Percentiles rank a stretch among this genome's conserved stretches.
These are phyloP conservation scores for Erpobdella octoculata DNA, from an alignment of 2,888 invertebrate species.

Conservation along the genomic window DNA sequence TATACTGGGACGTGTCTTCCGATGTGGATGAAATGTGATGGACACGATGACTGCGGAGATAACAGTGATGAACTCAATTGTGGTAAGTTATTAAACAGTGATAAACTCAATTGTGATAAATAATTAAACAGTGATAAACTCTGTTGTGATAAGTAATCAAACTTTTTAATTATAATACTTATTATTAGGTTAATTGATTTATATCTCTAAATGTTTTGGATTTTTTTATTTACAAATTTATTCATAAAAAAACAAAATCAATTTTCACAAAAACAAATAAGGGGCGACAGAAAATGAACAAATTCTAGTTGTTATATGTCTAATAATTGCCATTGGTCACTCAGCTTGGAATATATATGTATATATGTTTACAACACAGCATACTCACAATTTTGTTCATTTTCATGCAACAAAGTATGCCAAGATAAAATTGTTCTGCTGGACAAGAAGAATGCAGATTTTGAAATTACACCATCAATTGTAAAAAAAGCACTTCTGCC, in stretches of 20 bases:
- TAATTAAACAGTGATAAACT: constrained; percentile 24
- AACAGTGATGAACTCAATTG: constrained; percentile 30
- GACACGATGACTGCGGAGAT: constrained; percentile 25
- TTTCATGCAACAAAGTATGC: constrained; percentile 12
- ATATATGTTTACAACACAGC: too few relatives aligned
- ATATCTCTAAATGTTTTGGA: too few relatives aligned
- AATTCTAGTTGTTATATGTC: too few relatives aligned
- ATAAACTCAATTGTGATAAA: constrained; percentile 28
- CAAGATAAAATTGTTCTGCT: neutral
- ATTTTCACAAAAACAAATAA: too few relatives aligned
- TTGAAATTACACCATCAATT: constrained; percentile 5
- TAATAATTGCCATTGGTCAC: too few relatives aligned
- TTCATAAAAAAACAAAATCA: too few relatives aligned
- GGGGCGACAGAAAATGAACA: too few relatives aligned
- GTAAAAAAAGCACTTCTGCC: neutral
- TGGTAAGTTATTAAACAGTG: constrained; percentile 23
- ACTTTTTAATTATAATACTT: too few relatives aligned
- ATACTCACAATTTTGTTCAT: too few relatives aligned
- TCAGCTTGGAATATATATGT: too few relatives aligned
- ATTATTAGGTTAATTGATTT: too few relatives aligned
- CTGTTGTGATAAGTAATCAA: constrained; percentile 26
- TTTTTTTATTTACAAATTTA: too few relatives aligned
- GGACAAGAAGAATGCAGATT: neutral
- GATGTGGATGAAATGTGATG: constrained; percentile 13
- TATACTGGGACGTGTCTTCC: constrained; percentile 21